These are phyloP conservation scores for Nematolebias whitei DNA, from an alignment of 2,113 vertebrate species.

Conservation along the genomic window DNA sequence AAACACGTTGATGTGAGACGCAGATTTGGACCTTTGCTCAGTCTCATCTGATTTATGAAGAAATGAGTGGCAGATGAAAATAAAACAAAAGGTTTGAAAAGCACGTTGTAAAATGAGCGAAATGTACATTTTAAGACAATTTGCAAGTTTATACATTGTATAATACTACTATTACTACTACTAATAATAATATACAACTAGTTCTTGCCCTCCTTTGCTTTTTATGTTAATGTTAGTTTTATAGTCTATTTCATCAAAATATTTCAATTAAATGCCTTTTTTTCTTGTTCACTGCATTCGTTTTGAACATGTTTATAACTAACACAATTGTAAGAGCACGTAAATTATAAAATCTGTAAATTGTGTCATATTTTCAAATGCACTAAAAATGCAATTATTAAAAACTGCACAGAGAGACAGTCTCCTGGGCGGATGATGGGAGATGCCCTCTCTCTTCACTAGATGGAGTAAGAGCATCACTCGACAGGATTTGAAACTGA, in stretches of 20 bases:
- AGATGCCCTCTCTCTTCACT: conserved; percentile 58
- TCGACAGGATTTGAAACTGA: conserved; percentile 25
- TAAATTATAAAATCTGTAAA: too few relatives aligned
- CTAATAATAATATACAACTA: not conserved
- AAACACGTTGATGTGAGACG: conserved; percentile 46
- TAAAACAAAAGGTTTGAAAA: too few relatives aligned
- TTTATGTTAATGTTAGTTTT: not conserved
- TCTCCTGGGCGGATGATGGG: conserved; percentile 16
- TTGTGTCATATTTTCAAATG: too few relatives aligned
- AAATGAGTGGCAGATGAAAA: conserved; percentile 2
- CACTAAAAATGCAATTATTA: too few relatives aligned
- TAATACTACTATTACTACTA: not conserved
- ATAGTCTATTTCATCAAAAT: too few relatives aligned
- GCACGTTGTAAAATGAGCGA: too few relatives aligned
- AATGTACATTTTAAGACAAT: not conserved
- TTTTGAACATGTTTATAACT: too few relatives aligned
- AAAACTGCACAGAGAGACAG: not conserved
- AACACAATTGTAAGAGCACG: too few relatives aligned
- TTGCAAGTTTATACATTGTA: too few relatives aligned
- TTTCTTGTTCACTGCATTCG: too few relatives aligned
- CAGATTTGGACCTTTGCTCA: conserved; percentile 34
- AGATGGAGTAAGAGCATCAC: conserved; percentile 73
- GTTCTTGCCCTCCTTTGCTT: not conserved
- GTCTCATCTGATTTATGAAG: conserved; percentile 9
- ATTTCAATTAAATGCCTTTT: too few relatives aligned